Evolutionary conservation across 2,797 vertebrate genomes (phyloP).

Genomic region (Premnoplex brunnescens): DNA sequence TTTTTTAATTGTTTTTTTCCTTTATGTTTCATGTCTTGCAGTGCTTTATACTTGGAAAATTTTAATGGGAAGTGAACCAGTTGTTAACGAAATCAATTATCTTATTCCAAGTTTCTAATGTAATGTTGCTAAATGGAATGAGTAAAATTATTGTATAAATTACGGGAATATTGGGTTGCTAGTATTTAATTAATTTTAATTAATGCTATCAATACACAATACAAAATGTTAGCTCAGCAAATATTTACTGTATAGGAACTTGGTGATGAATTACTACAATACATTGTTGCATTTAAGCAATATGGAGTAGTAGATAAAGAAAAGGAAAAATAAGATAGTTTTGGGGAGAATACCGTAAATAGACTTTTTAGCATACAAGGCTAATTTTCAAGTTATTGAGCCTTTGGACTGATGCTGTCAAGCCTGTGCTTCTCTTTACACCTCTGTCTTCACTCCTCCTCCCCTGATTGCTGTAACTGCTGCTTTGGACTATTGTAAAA

Average conservation of each 20-base stretch:
- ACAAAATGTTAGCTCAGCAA: not conserved
- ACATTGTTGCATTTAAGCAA: not conserved
- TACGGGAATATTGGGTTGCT: not conserved
- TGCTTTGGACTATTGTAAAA: not conserved
- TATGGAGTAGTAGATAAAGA: not conserved
- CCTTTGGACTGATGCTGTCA: not conserved
- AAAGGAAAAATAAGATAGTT: not conserved
- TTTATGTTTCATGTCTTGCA: not conserved
- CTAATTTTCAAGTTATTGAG: not conserved
- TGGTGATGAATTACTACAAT: not conserved
- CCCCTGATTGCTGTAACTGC: not conserved
- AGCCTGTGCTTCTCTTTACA: not conserved
- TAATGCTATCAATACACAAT: not conserved
- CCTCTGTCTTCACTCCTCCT: not conserved
- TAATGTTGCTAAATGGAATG: not conserved
- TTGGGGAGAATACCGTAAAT: not conserved
- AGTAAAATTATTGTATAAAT: not conserved
- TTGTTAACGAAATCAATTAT: not conserved
- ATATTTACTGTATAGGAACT: not conserved
- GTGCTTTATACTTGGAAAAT: not conserved
- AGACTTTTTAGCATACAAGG: not conserved
- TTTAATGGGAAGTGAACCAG: not conserved
- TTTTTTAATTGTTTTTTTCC: not conserved
- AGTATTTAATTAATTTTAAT: not conserved
- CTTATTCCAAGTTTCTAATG: not conserved